Evolutionary conservation across 1,140 invertebrate genomes (phyloP).

Genomic region (Calliphora vicina): DNA sequence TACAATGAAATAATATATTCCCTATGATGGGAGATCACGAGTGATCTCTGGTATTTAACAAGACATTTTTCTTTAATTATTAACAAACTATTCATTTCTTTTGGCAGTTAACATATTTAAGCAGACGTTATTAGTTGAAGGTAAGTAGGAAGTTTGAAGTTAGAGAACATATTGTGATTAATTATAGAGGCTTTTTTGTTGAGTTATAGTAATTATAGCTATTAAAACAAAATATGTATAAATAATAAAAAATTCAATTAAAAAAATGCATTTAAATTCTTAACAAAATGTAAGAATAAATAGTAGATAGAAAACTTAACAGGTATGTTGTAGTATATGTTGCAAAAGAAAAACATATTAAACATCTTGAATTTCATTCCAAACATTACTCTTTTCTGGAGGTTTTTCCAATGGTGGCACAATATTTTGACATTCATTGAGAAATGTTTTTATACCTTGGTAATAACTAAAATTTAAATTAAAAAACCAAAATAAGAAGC

Average conservation of each 20-base stretch:
- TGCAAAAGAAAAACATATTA: not conserved
- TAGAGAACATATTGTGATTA: not conserved
- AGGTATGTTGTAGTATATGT: not conserved
- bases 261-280: not conserved
- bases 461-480: conserved; percentile 69
- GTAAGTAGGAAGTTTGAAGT: not conserved
- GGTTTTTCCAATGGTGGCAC: conserved; percentile 52
- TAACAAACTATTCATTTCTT: not conserved
- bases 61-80: not conserved
- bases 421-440: conserved; percentile 63
- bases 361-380: conserved; percentile 46
- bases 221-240: not conserved
- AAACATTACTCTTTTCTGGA: conserved; percentile 58
- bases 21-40: not conserved
- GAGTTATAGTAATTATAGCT: not conserved
- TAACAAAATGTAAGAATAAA: conserved; percentile 1
- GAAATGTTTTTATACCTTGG: conserved; percentile 67
- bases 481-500: conserved; percentile 39
- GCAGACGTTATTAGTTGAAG: not conserved
- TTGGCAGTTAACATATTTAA: conserved; percentile 1
- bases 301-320: not conserved
- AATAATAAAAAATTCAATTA: not conserved
- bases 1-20: not conserved
- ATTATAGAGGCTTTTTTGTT: not conserved
- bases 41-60: not conserved